These are phyloP conservation scores for Stenchaetothrips biformis DNA, from an alignment of 2,888 invertebrate genomes.

Conservation along the genomic window DNA sequence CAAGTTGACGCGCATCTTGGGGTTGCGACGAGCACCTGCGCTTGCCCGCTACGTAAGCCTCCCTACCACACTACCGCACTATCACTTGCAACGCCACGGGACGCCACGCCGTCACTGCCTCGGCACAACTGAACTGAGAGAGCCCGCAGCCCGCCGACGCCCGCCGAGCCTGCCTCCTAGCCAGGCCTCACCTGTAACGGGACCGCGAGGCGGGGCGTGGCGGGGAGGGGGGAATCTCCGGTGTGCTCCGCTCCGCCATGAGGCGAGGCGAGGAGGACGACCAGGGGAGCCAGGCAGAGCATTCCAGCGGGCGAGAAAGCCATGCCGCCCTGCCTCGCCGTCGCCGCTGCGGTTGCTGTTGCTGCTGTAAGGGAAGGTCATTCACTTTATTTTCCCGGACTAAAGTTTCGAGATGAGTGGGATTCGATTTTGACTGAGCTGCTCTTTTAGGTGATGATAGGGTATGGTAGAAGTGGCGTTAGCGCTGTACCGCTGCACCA, in stretches of 20 bases:
- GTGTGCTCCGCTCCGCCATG: not conserved
- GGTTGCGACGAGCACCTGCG: slow-evolving; percentile 13
- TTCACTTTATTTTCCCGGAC: slow-evolving; percentile 15
- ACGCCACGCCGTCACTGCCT: slow-evolving; percentile 10
- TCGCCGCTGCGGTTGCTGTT: not conserved
- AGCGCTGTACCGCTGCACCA: too few species aligned
- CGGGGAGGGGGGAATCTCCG: not conserved
- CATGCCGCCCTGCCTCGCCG: not conserved
- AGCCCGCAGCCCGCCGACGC: not conserved
- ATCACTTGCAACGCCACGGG: not conserved
- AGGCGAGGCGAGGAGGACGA: slow-evolving; percentile 13
- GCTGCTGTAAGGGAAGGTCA: slow-evolving; percentile 5
- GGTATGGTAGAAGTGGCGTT: too few species aligned
- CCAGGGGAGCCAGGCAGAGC: not conserved
- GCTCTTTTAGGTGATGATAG: too few species aligned
- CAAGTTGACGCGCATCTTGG: slow-evolving; percentile 34
- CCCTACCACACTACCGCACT: not conserved
- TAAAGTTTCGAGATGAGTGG: not conserved
- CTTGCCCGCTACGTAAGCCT: not conserved
- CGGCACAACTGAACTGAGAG: not conserved
- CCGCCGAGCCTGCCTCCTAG: not conserved
- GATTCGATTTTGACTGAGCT: too few species aligned
- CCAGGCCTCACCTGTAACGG: slow-evolving; percentile 11
- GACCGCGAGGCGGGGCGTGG: not conserved
- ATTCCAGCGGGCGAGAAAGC: not conserved